Evolutionary conservation across 2,888 invertebrate genomes (phyloP).

Genomic region (Coronaproctus castanopsis): DNA sequence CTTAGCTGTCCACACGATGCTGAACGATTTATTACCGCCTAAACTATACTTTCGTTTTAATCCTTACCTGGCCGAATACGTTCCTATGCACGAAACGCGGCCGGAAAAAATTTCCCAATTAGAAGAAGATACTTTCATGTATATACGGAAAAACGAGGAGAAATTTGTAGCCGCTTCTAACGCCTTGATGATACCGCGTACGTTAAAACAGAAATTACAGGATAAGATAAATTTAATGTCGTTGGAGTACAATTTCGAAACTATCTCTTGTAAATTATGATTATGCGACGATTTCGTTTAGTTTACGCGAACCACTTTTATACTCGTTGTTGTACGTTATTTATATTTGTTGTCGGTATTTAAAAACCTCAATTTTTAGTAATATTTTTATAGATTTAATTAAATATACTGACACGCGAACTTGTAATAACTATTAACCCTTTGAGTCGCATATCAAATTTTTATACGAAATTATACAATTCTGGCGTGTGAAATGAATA

Average conservation of each 20-base stretch:
- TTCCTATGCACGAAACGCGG: conserved; percentile 59
- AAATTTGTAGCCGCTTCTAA: conserved; percentile 45
- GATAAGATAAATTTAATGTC: conserved; percentile 6
- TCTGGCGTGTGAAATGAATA: no score
- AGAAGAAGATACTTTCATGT: conserved; percentile 53
- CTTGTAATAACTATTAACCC: no score
- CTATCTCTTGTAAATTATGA: conserved; percentile 6
- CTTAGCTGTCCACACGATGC: conserved; percentile 55
- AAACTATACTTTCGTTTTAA: conserved; percentile 66
- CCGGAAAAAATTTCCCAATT: conserved; percentile 47
- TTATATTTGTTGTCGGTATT: no score
- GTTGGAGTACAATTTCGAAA: conserved; percentile 7
- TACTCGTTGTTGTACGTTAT: no score
- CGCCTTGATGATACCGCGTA: conserved; percentile 24
- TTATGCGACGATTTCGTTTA: no score
- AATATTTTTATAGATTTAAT: no score
- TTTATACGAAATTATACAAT: no score
- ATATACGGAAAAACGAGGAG: conserved; percentile 56
- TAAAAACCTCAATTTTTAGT: no score
- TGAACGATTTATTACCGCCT: conserved; percentile 52
- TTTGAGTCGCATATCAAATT: no score
- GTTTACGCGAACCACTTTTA: no score
- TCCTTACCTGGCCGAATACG: conserved; percentile 60
- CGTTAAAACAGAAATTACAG: conserved; percentile 4
- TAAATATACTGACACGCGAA: no score